Conservation (phyloP, 1,140 invertebrate genomes). For the Leptopilina clavipes region DNA sequence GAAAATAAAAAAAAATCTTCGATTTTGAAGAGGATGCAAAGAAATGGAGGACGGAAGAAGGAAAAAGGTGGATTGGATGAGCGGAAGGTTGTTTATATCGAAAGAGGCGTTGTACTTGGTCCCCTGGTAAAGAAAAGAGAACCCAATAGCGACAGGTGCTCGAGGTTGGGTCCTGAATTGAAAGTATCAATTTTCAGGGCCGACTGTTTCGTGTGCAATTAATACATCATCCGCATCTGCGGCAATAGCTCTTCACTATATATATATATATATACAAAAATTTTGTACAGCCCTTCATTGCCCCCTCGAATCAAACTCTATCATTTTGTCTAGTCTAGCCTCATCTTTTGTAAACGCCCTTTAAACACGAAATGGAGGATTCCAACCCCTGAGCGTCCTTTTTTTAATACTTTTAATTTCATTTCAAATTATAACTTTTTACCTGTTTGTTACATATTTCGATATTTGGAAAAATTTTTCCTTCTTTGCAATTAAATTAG, state of each 20-base stretch:
- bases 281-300: conserved; percentile 14
- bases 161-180: conserved; percentile 20
- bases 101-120: conserved; percentile 21
- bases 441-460: no score
- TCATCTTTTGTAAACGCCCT: conserved; percentile 17
- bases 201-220: conserved; percentile 61
- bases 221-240: conserved; percentile 58
- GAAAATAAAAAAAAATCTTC: conserved; percentile 2
- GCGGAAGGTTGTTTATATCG: conserved; percentile 15
- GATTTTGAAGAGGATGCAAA: conserved; percentile 15
- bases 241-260: conserved; percentile 36
- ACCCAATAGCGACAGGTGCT: conserved; percentile 51
- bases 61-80: conserved; percentile 27
- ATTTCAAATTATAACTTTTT: neutral
- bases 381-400: neutral
- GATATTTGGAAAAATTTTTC: no score
- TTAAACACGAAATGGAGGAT: neutral
- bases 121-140: conserved; percentile 21
- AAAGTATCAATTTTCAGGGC: conserved; percentile 60
- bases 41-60: conserved; percentile 22
- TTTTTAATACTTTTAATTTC: neutral
- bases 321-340: conserved; percentile 46
- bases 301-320: conserved; percentile 42
- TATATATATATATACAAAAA: no score
- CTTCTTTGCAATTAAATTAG: no score